Evolutionary conservation across 2,113 vertebrate species (phyloP).

Genomic region (Marmota monax): DNA sequence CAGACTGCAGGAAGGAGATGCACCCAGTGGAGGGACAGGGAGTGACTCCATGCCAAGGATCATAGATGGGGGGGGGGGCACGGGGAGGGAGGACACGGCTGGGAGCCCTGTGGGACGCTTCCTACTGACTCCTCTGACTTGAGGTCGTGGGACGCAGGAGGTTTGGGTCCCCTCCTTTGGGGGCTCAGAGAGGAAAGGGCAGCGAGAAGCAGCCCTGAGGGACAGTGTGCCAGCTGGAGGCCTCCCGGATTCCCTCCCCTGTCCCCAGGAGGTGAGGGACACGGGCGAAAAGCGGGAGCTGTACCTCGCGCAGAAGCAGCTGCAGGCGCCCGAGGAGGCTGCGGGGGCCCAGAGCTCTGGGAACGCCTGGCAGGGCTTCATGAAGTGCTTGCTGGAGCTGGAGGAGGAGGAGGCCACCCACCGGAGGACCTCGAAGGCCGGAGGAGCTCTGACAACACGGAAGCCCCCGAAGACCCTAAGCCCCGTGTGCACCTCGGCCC

Average conservation of each 20-base stretch:
- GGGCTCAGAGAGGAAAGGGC: neutral
- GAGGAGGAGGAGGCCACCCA: conserved; percentile 50
- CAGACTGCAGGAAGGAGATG: neutral
- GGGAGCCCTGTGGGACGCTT: neutral
- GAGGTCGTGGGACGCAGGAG: neutral
- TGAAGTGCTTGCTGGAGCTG: conserved; percentile 74
- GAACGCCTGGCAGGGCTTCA: conserved; percentile 55
- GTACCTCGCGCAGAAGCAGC: neutral
- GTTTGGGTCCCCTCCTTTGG: too few relatives aligned
- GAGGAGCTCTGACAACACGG: neutral
- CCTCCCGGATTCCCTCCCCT: neutral
- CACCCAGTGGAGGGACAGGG: neutral
- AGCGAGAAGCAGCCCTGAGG: neutral
- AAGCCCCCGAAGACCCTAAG: conserved; percentile 8
- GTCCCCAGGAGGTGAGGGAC: conserved; percentile 41
- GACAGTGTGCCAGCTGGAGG: neutral
- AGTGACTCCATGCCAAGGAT: neutral
- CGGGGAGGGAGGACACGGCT: neutral
- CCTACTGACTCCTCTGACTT: too few relatives aligned
- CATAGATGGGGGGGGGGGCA: neutral
- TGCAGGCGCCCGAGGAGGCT: neutral
- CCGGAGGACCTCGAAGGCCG: conserved; percentile 7
- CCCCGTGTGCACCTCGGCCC: neutral
- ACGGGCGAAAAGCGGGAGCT: neutral
- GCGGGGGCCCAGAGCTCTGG: neutral